These are phyloP conservation scores for Zaprionus gabonicus DNA, from an alignment of 1,140 invertebrate species.

Conservation along the genomic window DNA sequence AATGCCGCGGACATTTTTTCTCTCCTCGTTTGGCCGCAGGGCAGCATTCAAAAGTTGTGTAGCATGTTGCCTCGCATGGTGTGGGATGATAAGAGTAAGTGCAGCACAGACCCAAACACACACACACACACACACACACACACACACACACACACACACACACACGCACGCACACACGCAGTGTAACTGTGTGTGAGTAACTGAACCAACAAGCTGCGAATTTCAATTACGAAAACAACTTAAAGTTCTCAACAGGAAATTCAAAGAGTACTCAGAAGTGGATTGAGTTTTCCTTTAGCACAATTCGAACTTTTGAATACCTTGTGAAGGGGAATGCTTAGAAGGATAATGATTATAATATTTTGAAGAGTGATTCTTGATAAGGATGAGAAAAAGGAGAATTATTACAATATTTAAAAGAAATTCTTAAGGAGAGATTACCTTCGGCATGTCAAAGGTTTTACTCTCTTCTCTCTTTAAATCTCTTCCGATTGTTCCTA, in stretches of 20 bases:
- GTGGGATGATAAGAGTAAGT: slow-evolving; percentile 17
- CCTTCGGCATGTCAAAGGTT: too few relatives aligned
- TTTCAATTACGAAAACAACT: slow-evolving; percentile 51
- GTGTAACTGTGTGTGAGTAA: background rate
- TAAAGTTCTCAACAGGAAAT: slow-evolving; percentile 18
- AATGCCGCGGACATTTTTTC: slow-evolving; percentile 43
- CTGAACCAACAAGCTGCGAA: slow-evolving; percentile 25
- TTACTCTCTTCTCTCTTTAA: too few relatives aligned
- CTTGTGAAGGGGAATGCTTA: background rate
- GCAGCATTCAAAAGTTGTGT: slow-evolving; percentile 35
- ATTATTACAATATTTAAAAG: too few relatives aligned
- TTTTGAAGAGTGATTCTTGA: background rate
- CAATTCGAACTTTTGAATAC: background rate
- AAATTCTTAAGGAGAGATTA: too few relatives aligned
- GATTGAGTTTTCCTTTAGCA: background rate
- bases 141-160: background rate
- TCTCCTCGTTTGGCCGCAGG: slow-evolving; percentile 39
- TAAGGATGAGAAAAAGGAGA: too few relatives aligned
- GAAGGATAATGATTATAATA: background rate
- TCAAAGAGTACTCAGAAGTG: background rate
- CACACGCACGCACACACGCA: background rate
- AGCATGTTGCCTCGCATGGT: slow-evolving; percentile 16
- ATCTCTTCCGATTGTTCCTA: too few relatives aligned
- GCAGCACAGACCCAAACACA: background rate
- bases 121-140: background rate